Conservation (phyloP, 2,888 invertebrate species). For the Tipula lateralis region DNA sequence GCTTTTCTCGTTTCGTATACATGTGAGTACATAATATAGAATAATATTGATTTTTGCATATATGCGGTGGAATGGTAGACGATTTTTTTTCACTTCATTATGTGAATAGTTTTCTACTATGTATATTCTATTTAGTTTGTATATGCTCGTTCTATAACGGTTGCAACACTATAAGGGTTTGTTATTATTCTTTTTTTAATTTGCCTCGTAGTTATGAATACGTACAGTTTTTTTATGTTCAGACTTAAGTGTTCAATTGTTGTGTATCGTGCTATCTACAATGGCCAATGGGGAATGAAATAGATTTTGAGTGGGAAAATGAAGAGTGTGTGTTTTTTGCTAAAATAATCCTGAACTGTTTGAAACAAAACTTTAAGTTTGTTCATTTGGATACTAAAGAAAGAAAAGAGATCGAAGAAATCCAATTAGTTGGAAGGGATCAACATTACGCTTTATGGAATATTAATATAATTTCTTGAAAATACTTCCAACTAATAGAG, state of each 20-base stretch:
- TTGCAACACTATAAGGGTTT: background rate
- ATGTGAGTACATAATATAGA: background rate
- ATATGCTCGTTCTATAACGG: background rate
- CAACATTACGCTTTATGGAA: too few relatives aligned
- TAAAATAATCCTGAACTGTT: too few relatives aligned
- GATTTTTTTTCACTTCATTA: background rate
- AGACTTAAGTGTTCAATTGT: background rate
- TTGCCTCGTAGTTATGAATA: background rate
- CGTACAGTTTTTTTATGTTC: background rate
- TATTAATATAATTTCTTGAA: too few relatives aligned
- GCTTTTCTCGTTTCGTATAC: background rate
- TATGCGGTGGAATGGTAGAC: background rate
- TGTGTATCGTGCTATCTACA: background rate
- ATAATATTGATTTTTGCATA: conserved; percentile 14
- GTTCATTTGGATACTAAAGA: too few relatives aligned
- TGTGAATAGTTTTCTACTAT: conserved; percentile 6
- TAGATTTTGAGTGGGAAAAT: too few relatives aligned
- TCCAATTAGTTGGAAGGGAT: too few relatives aligned
- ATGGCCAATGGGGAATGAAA: too few relatives aligned
- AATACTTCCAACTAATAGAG: too few relatives aligned
- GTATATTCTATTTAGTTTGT: background rate
- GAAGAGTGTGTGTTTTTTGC: too few relatives aligned
- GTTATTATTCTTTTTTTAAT: background rate
- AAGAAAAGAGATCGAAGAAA: too few relatives aligned
- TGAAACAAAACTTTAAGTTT: too few relatives aligned